Conservation (phyloP, 2,113 vertebrate genomes). For the Cinclus mexicanus region DNA sequence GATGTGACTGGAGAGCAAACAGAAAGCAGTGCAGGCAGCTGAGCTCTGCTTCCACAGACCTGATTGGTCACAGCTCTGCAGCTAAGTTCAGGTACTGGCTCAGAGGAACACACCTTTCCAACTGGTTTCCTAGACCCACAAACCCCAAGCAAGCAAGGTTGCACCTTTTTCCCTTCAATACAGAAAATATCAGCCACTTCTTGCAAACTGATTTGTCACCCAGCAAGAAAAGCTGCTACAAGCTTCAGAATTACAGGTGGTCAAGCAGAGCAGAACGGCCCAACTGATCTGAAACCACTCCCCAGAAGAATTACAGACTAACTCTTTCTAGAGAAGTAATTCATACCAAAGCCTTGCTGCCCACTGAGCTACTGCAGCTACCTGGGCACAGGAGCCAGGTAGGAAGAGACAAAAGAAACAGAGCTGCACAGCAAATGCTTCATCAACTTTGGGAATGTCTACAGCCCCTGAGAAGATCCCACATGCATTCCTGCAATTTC, state of each 20-base stretch:
- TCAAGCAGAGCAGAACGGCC: not conserved
- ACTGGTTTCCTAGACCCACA: not conserved
- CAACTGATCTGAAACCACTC: not conserved
- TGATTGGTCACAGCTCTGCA: not conserved
- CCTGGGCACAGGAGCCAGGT: not conserved
- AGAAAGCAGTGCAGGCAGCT: not conserved
- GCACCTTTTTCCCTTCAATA: not conserved
- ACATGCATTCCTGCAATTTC: not conserved
- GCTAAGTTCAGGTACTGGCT: not conserved
- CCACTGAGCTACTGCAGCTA: not conserved
- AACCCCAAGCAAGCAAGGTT: rapidly evolving
- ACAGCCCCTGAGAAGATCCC: not conserved
- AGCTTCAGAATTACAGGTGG: not conserved
- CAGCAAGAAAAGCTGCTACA: not conserved
- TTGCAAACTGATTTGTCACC: not conserved
- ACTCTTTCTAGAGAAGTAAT: not conserved
- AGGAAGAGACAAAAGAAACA: not conserved
- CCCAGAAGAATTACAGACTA: not conserved
- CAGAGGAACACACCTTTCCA: not conserved
- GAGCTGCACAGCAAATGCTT: not conserved
- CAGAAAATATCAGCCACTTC: not conserved
- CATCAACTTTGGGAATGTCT: not conserved
- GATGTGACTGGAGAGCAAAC: not conserved
- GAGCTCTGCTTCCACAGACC: not conserved
- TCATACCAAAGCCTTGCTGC: rapidly evolving